A percentile compares a stretch with the other conserved stretches of the same genome.
These are phyloP conservation scores for Aulostomus chinensis DNA, from an alignment of 2,797 vertebrate species.

Conservation along the genomic window DNA sequence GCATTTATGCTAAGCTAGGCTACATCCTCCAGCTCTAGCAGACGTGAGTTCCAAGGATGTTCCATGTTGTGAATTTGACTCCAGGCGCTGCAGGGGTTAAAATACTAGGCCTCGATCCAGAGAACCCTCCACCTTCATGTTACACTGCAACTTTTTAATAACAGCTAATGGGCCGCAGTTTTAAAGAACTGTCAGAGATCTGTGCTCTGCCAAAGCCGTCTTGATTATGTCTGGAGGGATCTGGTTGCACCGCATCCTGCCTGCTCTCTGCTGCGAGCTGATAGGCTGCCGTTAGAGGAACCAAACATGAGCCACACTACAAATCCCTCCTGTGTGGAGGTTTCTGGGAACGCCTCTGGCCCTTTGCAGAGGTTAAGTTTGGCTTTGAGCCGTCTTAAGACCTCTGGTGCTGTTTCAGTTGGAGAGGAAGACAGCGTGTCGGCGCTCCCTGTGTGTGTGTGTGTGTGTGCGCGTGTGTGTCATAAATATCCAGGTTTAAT, in stretches of 20 bases:
- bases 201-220: slow-evolving; percentile 46
- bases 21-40: background rate
- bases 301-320: slow-evolving; percentile 49
- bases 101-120: slow-evolving; percentile 38
- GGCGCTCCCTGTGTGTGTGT: slow-evolving; percentile 1
- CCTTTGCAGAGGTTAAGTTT: slow-evolving; percentile 42
- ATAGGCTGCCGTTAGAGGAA: slow-evolving; percentile 42
- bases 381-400: slow-evolving; percentile 31
- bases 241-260: slow-evolving; percentile 1
- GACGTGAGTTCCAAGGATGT: too few species aligned
- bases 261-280: background rate
- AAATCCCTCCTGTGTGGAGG: slow-evolving; percentile 38
- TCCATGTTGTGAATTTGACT: too few species aligned
- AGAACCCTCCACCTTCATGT: slow-evolving; percentile 37
- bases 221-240: slow-evolving; percentile 63
- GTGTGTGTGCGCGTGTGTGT: slow-evolving; percentile 21
- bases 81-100: slow-evolving; percentile 16
- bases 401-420: slow-evolving; percentile 55
- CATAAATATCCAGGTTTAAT: slow-evolving; percentile 44
- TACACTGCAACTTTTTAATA: slow-evolving; percentile 64
- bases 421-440: slow-evolving; percentile 19
- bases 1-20: background rate
- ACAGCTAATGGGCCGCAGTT: slow-evolving; percentile 63
- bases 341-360: slow-evolving; percentile 54
- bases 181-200: slow-evolving; percentile 66